Percentiles rank a stretch among this genome's conserved stretches.
These are phyloP conservation scores for Chelidonichthys spinosus DNA, from an alignment of 2,797 vertebrate species.

Conservation along the genomic window DNA sequence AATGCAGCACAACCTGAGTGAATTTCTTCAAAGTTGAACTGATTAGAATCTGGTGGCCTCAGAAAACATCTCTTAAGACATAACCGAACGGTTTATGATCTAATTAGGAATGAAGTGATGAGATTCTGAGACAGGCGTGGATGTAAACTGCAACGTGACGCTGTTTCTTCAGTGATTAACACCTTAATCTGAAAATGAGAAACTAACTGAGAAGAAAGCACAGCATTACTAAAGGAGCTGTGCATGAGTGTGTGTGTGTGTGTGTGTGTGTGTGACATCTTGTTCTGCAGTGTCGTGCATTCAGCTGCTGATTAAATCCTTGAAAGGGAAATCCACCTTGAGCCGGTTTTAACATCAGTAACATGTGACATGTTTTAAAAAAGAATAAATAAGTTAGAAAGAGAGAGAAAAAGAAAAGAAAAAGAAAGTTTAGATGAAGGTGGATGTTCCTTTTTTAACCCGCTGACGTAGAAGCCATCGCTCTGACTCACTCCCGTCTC, in stretches of 20 bases:
- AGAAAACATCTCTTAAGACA: no score
- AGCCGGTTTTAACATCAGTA: no score
- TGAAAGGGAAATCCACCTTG: constrained; percentile 23
- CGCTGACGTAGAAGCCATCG: neutral
- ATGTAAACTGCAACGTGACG: no score
- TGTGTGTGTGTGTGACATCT: constrained; percentile 44
- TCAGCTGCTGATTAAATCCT: constrained; percentile 24
- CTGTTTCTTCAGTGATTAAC: no score
- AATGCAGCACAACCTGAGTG: neutral
- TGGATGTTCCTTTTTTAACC: constrained; percentile 25
- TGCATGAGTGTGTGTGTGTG: no score
- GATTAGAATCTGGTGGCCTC: neutral
- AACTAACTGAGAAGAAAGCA: constrained; percentile 16
- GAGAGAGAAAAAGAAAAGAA: neutral
- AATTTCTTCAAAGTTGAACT: neutral
- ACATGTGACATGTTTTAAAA: no score
- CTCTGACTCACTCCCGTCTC: neutral
- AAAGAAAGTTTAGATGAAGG: neutral
- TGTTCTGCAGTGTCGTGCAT: constrained; percentile 50
- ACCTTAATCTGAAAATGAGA: constrained; percentile 17
- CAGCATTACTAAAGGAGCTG: constrained; percentile 16
- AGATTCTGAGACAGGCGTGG: no score
- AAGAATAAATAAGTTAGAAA: no score
- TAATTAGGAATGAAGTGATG: no score
- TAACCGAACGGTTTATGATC: no score